Percentiles rank a stretch among this genome's conserved stretches.
phyloP scores from a whole-genome alignment of 1,140 invertebrate species.

The Ericerus pela region DNA sequence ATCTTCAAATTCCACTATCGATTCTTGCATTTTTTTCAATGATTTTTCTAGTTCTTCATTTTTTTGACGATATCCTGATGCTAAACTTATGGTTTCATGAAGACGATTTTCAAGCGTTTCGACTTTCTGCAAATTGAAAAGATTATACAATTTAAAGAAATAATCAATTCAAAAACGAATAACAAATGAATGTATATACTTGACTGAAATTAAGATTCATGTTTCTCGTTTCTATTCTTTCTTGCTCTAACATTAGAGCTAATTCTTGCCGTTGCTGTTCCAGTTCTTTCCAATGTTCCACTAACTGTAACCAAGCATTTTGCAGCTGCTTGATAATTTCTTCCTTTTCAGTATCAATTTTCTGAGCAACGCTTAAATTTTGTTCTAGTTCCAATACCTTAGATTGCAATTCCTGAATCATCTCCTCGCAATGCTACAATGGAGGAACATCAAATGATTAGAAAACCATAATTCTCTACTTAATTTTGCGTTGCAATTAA shows the following conservation, averaged over 20 bases:
- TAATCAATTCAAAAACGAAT: not conserved
- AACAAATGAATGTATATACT: slow-evolving; percentile 15
- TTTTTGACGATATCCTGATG: slow-evolving; percentile 19
- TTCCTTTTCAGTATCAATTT: slow-evolving; percentile 59
- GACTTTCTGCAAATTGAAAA: not conserved
- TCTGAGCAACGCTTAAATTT: slow-evolving; percentile 55
- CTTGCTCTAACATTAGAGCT: slow-evolving; percentile 28
- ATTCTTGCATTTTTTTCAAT: not conserved
- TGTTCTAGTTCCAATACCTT: slow-evolving; percentile 58
- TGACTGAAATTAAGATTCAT: slow-evolving; percentile 13
- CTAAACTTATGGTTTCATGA: slow-evolving; percentile 24
- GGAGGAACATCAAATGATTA: slow-evolving; percentile 6
- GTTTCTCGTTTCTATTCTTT: slow-evolving; percentile 28
- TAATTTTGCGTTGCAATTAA: not conserved
- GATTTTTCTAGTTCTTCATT: slow-evolving; percentile 1
- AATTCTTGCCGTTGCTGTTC: slow-evolving; percentile 31
- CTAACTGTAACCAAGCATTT: slow-evolving; percentile 37
- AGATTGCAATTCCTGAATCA: slow-evolving; percentile 55
- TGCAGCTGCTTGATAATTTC: slow-evolving; percentile 45
- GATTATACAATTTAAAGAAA: not conserved
- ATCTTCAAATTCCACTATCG: not conserved
- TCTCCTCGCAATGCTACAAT: slow-evolving; percentile 55
- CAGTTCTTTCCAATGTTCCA: slow-evolving; percentile 31
- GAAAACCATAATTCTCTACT: not conserved
- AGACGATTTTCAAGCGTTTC: slow-evolving; percentile 15